Evolutionary conservation across 2,797 vertebrate species (phyloP).

Genomic region (Pangasius macronema): DNA sequence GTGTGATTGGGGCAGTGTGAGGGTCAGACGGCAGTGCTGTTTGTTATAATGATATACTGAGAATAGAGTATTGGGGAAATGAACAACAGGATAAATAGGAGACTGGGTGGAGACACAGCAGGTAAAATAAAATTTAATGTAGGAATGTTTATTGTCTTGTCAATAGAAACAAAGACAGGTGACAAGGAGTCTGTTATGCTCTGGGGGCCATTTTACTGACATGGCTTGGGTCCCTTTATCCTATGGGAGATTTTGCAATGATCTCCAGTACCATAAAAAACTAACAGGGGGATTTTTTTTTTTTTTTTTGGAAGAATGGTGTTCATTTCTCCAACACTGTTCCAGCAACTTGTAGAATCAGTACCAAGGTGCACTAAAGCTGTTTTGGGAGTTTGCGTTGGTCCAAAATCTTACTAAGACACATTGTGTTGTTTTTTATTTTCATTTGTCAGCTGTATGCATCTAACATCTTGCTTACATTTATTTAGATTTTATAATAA

Average conservation of each 20-base stretch:
- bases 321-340: background rate
- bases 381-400: background rate
- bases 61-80: background rate
- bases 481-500: background rate
- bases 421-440: background rate
- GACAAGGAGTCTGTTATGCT: background rate
- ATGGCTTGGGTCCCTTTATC: background rate
- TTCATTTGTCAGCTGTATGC: background rate
- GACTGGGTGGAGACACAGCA: background rate
- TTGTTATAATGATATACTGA: background rate
- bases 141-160: background rate
- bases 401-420: background rate
- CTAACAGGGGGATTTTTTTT: background rate
- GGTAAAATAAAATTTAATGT: background rate
- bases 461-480: background rate
- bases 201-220: background rate
- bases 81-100: background rate
- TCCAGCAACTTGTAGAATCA: background rate
- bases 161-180: background rate
- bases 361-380: background rate
- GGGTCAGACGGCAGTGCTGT: background rate
- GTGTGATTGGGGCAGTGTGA: background rate
- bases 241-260: background rate
- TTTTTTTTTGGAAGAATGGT: background rate
- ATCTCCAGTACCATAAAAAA: background rate